phyloP scores from a whole-genome alignment of 2,797 vertebrate genomes.

The Choloepus didactylus region DNA sequence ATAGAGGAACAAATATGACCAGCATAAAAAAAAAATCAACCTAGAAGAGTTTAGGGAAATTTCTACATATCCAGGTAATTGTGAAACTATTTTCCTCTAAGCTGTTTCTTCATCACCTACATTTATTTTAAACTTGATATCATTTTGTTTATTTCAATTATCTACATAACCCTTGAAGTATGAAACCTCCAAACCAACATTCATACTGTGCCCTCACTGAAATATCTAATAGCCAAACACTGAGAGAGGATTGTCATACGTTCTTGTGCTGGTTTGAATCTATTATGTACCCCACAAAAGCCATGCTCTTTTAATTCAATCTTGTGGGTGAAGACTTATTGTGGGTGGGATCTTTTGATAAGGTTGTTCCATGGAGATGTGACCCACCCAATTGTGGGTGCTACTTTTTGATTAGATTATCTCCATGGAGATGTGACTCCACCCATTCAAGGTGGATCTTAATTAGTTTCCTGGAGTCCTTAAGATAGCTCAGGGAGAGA shows the following conservation, averaged over 20 bases:
- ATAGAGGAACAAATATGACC: background rate
- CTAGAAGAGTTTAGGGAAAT: background rate
- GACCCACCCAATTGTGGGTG: no score
- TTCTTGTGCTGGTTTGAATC: background rate
- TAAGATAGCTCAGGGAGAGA: no score
- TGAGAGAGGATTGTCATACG: background rate
- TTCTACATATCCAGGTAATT: background rate
- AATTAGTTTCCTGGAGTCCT: no score
- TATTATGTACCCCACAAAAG: no score
- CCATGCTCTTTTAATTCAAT: no score
- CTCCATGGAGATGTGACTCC: no score
- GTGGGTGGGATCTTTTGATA: no score
- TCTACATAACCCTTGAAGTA: background rate
- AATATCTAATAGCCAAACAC: background rate
- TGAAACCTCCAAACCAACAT: background rate
- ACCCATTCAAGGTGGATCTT: no score
- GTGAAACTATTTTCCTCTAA: background rate
- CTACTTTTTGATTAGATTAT: no score
- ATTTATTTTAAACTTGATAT: background rate
- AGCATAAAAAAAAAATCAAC: background rate
- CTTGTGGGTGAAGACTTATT: no score
- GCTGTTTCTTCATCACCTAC: background rate
- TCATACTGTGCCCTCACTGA: background rate
- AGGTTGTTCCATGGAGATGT: no score
- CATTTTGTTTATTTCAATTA: background rate